Base-by-base conservation (phyloP, 1,140 invertebrate genomes). In the Streblospio benedicti region DNA sequence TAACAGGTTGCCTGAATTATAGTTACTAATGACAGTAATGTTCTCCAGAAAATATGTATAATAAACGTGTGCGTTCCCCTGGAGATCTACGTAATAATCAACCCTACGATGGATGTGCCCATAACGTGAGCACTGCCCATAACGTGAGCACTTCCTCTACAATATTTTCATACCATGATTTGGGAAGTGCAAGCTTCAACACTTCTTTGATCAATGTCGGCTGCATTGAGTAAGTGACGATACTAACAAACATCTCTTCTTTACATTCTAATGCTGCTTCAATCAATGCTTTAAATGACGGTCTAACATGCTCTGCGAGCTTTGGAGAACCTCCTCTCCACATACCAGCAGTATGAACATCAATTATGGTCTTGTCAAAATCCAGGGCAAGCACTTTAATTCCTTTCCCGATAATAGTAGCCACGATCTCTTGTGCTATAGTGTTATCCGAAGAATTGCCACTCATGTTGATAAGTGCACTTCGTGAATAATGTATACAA, bases 281-380 rank as follows among this genome's bases (percentile, higher is more conserved):
- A 12, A 77, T 57, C 25, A 76, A 60, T 45, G 72, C 68, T 50
- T 62, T 64, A 64, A 77, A 71, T 60, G 72, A 74, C 1, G 73
- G 72, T 20, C 74, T 66, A 18, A 76, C 67, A 51, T 72, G 66
- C 23, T 65, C 47, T 4, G 60, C 65, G 31, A 77, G 61, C 44
- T 70, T 70, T 28, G 72, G 69, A 1, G 65, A 60, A 38, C 66
- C 63, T 18, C 71, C 70, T 49, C 68, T 67, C 75, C 75, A 77
- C 31, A 64, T 58, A 6, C 75, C 75, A n/a, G 70, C 69, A 18
- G 75, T 74, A 52, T 77, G 74, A 43, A 75, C 68, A 18, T 65
- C 67, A 33, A 77, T 68, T 30, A 76, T 57, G 5, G 75, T 77
- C 38, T 70, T 65, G 61, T 77, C 75, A 61, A 77, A 77, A 64